These are phyloP conservation scores for Muraenolepis orangiensis DNA, from an alignment of 2,797 vertebrate species.

Conservation along the genomic window DNA sequence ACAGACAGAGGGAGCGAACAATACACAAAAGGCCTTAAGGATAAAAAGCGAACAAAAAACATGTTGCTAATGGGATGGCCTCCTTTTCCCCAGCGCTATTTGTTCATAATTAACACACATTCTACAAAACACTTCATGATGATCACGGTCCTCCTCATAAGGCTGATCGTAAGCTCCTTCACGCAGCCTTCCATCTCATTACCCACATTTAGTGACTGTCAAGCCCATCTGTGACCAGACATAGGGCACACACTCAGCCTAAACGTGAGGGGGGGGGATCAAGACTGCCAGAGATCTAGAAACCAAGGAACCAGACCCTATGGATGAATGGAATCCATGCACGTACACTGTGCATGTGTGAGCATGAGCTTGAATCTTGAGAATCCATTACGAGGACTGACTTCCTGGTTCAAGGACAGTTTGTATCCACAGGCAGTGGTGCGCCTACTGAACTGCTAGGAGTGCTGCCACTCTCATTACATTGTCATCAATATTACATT, in stretches of 20 bases:
- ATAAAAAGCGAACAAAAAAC: neutral
- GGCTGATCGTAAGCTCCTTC: neutral
- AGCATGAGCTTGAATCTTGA: too few species aligned
- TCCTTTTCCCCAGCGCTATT: neutral
- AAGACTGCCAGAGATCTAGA: neutral
- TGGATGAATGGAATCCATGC: too few species aligned
- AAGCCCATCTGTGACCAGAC: neutral
- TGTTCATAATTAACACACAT: neutral
- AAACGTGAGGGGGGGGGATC: neutral
- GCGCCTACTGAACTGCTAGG: too few species aligned
- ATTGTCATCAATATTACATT: too few species aligned
- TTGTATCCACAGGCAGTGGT: too few species aligned
- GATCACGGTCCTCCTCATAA: neutral
- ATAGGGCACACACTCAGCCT: neutral
- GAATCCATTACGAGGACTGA: too few species aligned
- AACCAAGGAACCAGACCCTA: neutral
- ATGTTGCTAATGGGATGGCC: neutral
- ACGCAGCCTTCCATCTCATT: neutral
- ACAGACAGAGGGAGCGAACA: neutral
- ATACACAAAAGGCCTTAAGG: neutral
- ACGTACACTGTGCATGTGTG: too few species aligned
- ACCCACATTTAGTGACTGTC: neutral
- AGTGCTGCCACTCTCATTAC: too few species aligned
- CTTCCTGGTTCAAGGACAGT: too few species aligned
- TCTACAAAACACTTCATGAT: neutral